A percentile compares a stretch with the other conserved stretches of the same genome.
Evolutionary conservation across 2,113 vertebrate genomes (phyloP).

Genomic region (Dasypus novemcinctus): DNA sequence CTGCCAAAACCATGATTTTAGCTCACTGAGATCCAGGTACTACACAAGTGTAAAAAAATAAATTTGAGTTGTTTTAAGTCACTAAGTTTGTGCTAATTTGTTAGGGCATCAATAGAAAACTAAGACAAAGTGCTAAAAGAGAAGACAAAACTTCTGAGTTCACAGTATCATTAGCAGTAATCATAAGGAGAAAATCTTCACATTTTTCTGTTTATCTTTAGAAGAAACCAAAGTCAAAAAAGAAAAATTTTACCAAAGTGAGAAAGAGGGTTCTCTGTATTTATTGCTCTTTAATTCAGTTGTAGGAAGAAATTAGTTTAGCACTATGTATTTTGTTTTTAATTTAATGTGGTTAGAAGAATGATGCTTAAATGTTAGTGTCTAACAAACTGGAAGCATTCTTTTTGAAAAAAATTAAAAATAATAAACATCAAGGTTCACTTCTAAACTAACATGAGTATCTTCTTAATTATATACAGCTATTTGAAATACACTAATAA

Average conservation of each 20-base stretch:
- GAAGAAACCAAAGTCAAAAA: neutral
- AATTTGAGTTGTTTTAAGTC: neutral
- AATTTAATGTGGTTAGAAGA: neutral
- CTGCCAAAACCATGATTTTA: neutral
- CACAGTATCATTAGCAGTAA: neutral
- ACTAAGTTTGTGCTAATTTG: neutral
- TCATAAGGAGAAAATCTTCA: neutral
- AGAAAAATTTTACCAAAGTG: neutral
- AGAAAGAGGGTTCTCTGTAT: neutral
- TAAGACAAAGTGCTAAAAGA: neutral
- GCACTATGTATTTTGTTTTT: neutral
- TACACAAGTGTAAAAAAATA: neutral
- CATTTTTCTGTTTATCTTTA: neutral
- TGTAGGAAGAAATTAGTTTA: neutral
- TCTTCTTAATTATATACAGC: neutral
- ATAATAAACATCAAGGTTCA: neutral
- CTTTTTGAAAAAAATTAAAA: neutral
- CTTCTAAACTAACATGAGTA: conserved; percentile 15
- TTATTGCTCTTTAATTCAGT: neutral
- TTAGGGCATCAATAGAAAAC: neutral
- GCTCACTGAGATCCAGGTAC: neutral
- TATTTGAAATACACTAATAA: conserved; percentile 33
- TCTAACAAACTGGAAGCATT: neutral
- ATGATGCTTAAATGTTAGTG: neutral
- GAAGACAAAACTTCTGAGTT: neutral